Conservation (phyloP, 2,797 vertebrate species). For the Hirundo rustica region DNA sequence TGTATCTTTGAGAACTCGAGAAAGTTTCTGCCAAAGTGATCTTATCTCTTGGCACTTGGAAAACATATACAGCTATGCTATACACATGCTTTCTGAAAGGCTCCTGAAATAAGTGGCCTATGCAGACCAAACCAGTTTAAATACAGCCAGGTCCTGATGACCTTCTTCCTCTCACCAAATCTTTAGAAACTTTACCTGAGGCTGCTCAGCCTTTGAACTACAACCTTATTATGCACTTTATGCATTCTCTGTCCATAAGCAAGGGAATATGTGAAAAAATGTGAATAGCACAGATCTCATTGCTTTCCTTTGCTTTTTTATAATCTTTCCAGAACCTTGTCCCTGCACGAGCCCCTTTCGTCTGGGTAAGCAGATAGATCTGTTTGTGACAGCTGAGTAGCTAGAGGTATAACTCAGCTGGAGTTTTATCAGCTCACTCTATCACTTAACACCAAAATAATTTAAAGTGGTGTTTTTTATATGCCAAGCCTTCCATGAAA, state of each 20-base stretch:
- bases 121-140: constrained; percentile 51
- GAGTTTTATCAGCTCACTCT: not conserved
- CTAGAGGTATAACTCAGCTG: not conserved
- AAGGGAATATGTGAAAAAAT: constrained; percentile 54
- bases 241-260: not conserved
- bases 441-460: not conserved
- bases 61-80: constrained; percentile 46
- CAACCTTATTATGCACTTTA: not conserved
- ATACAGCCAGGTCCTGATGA: not conserved
- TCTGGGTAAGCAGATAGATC: constrained; percentile 41
- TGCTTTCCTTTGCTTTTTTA: not conserved
- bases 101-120: constrained; percentile 20
- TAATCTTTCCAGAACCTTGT: constrained; percentile 54
- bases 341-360: constrained; percentile 31
- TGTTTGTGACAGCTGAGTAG: not conserved
- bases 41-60: constrained; percentile 69
- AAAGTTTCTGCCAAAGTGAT: constrained; percentile 72
- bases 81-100: constrained; percentile 55
- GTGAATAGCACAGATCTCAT: not conserved
- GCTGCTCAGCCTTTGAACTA: not conserved
- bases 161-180: not conserved
- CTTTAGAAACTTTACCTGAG: not conserved
- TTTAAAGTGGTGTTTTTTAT: not conserved
- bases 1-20: constrained; percentile 71
- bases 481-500: not conserved